These are phyloP conservation scores for Dipodomys spectabilis DNA, from an alignment of 2,113 vertebrate species.

Conservation along the genomic window DNA sequence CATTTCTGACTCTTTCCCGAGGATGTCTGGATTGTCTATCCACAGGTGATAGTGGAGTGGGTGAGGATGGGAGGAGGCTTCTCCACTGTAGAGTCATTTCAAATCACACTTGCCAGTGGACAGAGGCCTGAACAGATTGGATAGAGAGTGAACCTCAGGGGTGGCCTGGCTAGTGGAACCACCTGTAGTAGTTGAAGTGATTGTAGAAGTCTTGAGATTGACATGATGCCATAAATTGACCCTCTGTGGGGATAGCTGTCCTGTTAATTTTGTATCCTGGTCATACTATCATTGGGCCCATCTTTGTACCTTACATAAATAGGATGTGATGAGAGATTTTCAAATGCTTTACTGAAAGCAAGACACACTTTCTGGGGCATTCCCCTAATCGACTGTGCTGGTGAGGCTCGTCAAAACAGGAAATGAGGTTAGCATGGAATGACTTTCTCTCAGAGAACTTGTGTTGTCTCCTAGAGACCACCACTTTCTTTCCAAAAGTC, in stretches of 20 bases:
- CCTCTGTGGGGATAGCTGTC: background rate
- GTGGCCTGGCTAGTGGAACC: background rate
- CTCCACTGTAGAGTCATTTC: background rate
- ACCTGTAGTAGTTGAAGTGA: rapidly evolving
- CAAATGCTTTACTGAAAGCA: conserved; percentile 80
- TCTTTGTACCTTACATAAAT: background rate
- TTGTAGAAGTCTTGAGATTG: background rate
- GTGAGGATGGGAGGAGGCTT: too few relatives aligned
- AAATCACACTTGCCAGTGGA: background rate
- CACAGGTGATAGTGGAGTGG: background rate
- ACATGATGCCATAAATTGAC: rapidly evolving
- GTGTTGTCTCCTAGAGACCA: conserved; percentile 64
- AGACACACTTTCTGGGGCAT: conserved; percentile 82
- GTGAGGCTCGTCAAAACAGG: conserved; percentile 83
- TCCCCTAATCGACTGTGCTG: conserved; percentile 80
- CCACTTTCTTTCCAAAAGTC: conserved; percentile 62
- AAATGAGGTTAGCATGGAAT: conserved; percentile 83
- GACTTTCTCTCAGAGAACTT: conserved; percentile 79
- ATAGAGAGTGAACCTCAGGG: background rate
- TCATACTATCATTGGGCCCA: background rate
- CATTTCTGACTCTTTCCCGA: background rate
- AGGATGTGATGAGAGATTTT: conserved; percentile 65
- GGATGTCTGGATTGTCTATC: background rate
- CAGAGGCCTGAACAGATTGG: background rate
- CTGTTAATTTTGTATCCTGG: background rate